Percentiles rank a stretch among this genome's conserved stretches.
phyloP scores from a whole-genome alignment of 2,113 vertebrate species.

The Chaenocephalus aceratus region DNA sequence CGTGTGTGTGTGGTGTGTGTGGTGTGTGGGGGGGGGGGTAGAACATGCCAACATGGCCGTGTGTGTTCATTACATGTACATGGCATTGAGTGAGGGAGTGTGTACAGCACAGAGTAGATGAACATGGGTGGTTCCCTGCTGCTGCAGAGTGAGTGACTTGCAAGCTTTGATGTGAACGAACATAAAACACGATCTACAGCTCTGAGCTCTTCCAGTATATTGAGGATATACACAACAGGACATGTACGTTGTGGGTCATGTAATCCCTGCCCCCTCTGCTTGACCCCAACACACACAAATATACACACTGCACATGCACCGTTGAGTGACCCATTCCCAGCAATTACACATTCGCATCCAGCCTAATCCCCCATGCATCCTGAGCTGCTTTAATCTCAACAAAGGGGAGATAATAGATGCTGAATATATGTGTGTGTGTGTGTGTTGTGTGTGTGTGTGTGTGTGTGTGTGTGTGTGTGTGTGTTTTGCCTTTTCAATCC shows the following conservation, averaged over 20 bases:
- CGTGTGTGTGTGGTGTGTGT: neutral
- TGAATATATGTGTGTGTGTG: neutral
- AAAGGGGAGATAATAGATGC: conserved; percentile 58
- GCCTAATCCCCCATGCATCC: conserved; percentile 45
- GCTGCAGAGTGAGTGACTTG: neutral
- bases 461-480: neutral
- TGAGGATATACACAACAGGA: conserved; percentile 17
- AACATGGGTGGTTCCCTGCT: conserved; percentile 15
- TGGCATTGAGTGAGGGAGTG: conserved; percentile 8
- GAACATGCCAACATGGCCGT: too few relatives aligned
- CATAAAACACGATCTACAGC: conserved; percentile 5
- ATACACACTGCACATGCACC: conserved; percentile 23
- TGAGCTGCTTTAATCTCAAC: conserved; percentile 61
- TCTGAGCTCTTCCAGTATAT: conserved; percentile 7
- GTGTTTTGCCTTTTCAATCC: neutral
- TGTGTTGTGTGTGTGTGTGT: neutral
- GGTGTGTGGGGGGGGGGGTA: neutral
- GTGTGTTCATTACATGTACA: conserved; percentile 1
- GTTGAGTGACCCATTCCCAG: conserved; percentile 37
- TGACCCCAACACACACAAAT: conserved; percentile 47
- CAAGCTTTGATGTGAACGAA: conserved; percentile 5
- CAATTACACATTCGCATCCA: conserved; percentile 50
- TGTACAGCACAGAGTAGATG: conserved; percentile 16
- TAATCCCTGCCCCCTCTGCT: conserved; percentile 50
- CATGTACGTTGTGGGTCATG: conserved; percentile 38